Evolutionary conservation across 2,113 vertebrate genomes (phyloP).

Genomic region (Cinclus mexicanus): DNA sequence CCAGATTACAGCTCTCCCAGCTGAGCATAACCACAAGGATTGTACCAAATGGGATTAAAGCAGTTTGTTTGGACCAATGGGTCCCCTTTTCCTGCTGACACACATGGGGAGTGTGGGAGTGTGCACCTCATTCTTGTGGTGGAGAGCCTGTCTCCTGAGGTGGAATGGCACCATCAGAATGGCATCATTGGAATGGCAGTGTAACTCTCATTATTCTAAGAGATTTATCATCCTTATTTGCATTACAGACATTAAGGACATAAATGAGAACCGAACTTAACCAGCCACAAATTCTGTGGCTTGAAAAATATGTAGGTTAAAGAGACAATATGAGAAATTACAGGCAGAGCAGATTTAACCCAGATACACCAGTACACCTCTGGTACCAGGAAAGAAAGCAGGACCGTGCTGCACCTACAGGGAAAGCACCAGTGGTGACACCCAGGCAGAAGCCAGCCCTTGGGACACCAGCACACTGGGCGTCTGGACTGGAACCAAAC

Average conservation of each 20-base stretch:
- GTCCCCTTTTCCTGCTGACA: background rate
- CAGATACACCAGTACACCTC: background rate
- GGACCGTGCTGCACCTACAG: background rate
- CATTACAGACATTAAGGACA: background rate
- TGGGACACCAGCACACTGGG: accelerated
- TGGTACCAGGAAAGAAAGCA: background rate
- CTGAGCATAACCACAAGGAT: background rate
- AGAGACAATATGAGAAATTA: background rate
- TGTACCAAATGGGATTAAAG: background rate
- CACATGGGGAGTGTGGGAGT: accelerated
- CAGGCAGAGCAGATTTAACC: background rate
- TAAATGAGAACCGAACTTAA: background rate
- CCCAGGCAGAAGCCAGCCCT: background rate
- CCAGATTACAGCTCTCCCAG: background rate
- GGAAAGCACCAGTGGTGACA: background rate
- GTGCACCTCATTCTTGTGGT: background rate
- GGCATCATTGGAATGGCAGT: background rate
- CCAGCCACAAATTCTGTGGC: background rate
- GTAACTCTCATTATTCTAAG: background rate
- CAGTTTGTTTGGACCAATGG: background rate
- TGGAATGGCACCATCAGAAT: background rate
- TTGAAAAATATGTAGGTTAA: background rate
- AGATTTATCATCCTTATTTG: background rate
- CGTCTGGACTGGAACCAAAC: background rate
- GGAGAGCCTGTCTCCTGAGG: background rate